Evolutionary conservation across 2,797 vertebrate species (phyloP), one percentile per base, ranked within the genome.

Genomic region (Propithecus perrieri): DNA sequence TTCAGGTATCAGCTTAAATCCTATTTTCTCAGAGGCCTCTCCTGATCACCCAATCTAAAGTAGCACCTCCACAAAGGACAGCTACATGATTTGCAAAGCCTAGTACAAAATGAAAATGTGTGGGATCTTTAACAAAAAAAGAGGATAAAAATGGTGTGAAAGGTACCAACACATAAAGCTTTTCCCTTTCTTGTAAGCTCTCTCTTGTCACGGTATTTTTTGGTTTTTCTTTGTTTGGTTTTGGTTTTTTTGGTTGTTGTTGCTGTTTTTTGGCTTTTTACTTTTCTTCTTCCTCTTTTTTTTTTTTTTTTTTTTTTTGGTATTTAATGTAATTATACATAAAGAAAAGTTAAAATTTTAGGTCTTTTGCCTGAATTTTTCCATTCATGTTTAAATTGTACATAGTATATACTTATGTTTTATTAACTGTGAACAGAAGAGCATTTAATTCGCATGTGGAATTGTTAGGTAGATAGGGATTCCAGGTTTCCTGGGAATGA

Each of bases 381-480:
- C 53, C n/a, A 38, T 90, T 81, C 26, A 33, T 86, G 57, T 48
- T 93, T 83, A 83, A 57, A 81, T 41, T 61, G 11, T 17, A 2
- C 10, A 50, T 95, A 33, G 30, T 8, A 65, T 65, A 65, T 65
- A 17, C 7, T n/a, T 65, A 65, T 65, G 17, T 65, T 65, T 33
- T 65, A 65, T 95, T 53, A 91, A 75, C 59, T 50, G 50, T 76
- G 53, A 94, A 43, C 50, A 72, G 33, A 90, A 83, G 18, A 92
- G 15, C 35, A 83, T 48, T 95, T 57, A 92, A 96, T 22, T 28
- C 48, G 69, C 35, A 50, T 46, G 3, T 69, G 15, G 41, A 71
- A 61, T 57, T 24, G 22, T 57, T 24, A 57, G 55, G 22, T 26
- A 57, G 55, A 57, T 26, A 57, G 55, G 55, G 55, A 10, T 57